A percentile compares a stretch with the other conserved stretches of the same genome.
These are phyloP conservation scores for Meiosimyza platycephala DNA, from an alignment of 2,888 invertebrate species.

Conservation along the genomic window DNA sequence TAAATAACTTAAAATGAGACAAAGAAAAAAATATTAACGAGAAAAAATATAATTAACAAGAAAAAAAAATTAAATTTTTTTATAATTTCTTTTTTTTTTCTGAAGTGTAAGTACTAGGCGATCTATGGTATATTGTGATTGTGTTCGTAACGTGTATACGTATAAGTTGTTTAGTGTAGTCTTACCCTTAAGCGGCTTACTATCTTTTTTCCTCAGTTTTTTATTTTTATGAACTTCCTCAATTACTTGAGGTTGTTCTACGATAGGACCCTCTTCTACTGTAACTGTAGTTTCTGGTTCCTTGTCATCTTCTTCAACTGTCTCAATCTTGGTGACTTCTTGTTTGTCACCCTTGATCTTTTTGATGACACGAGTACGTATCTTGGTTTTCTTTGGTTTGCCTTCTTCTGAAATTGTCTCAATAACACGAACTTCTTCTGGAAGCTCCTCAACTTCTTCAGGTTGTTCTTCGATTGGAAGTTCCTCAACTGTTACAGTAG, in stretches of 20 bases:
- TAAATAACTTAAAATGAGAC: too few relatives aligned
- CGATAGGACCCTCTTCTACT: conserved; percentile 29
- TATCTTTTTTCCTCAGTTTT: too few relatives aligned
- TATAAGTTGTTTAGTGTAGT: too few relatives aligned
- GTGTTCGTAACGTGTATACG: too few relatives aligned
- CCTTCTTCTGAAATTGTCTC: conserved; percentile 39
- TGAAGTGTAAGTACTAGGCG: too few relatives aligned
- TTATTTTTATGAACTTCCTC: conserved; percentile 26
- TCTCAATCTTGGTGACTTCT: conserved; percentile 39
- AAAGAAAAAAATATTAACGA: too few relatives aligned
- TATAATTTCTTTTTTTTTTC: too few relatives aligned
- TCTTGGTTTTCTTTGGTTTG: conserved; percentile 40
- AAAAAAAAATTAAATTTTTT: too few relatives aligned
- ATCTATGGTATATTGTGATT: too few relatives aligned
- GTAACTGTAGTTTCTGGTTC: conserved; percentile 35
- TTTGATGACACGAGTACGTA: conserved; percentile 40
- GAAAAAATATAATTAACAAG: too few relatives aligned
- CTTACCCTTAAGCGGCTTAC: too few relatives aligned
- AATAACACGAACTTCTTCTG: conserved; percentile 36
- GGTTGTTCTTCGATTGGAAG: conserved; percentile 29
- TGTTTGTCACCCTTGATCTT: conserved; percentile 43
- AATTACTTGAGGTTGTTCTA: conserved; percentile 15
- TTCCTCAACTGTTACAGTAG: conserved; percentile 41
- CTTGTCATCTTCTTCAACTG: conserved; percentile 37
- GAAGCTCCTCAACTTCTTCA: conserved; percentile 35